Percentiles rank a stretch among this genome's conserved stretches.
Evolutionary conservation across 2,888 invertebrate species (phyloP).

Genomic region (Caenorhabditis becei): DNA sequence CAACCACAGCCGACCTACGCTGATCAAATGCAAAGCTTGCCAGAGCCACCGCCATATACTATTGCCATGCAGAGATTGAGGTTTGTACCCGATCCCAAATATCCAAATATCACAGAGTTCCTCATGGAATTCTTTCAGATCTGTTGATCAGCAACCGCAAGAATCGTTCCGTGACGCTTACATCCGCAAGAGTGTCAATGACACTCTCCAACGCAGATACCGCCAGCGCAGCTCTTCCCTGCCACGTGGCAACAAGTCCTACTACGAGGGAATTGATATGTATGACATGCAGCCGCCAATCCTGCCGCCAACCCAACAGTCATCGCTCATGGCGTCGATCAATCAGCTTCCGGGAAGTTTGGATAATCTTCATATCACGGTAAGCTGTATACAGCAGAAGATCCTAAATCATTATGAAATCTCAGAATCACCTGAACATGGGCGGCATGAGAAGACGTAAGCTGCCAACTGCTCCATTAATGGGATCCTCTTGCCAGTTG

Average conservation of each 20-base stretch:
- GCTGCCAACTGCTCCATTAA: constrained; percentile 65
- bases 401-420: background rate
- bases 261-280: constrained; percentile 57
- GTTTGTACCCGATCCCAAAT: background rate
- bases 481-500: constrained; percentile 61
- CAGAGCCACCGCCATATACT: constrained; percentile 71
- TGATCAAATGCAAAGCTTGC: constrained; percentile 65
- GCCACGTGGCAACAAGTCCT: constrained; percentile 66
- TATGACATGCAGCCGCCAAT: constrained; percentile 45
- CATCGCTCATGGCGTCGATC: constrained; percentile 31
- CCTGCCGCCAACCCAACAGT: constrained; percentile 29
- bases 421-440: constrained; percentile 40
- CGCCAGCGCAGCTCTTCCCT: constrained; percentile 71
- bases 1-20: constrained; percentile 61
- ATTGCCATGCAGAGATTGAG: constrained; percentile 68
- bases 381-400: background rate
- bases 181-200: constrained; percentile 68
- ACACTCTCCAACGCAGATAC: constrained; percentile 62
- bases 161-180: constrained; percentile 70
- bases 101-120: background rate
- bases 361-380: constrained; percentile 67
- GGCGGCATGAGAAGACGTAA: constrained; percentile 61
- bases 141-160: constrained; percentile 43
- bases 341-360: constrained; percentile 66
- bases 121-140: constrained; percentile 32